phyloP scores from a whole-genome alignment of 1,140 invertebrate genomes.

The Cotesia vestalis region DNA sequence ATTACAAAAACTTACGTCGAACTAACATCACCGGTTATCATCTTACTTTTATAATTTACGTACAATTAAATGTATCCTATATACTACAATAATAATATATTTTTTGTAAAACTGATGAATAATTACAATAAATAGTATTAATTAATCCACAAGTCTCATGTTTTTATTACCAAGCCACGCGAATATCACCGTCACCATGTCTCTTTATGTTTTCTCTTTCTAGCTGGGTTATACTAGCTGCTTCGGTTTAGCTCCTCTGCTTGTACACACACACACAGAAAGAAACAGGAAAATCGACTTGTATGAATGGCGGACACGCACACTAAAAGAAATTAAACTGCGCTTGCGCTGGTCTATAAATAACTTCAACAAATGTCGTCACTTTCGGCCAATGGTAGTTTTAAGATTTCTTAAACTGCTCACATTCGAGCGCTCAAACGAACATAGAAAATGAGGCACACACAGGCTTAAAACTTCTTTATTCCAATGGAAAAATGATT shows the following conservation, averaged over 20 bases:
- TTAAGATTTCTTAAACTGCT: background rate
- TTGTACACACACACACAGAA: conserved; percentile 58
- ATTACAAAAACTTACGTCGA: too few species aligned
- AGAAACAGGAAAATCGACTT: conserved; percentile 60
- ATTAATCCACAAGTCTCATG: conserved; percentile 55
- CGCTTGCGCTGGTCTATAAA: conserved; percentile 59
- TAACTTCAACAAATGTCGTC: conserved; percentile 51
- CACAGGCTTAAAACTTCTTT: too few species aligned
- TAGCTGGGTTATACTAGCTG: too few species aligned
- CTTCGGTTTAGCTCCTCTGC: conserved; percentile 21
- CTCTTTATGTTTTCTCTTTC: conserved; percentile 40
- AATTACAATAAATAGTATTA: conserved; percentile 20
- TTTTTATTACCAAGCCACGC: conserved; percentile 44
- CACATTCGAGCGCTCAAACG: background rate
- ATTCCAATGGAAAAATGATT: too few species aligned
- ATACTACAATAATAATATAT: too few species aligned
- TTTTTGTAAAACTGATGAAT: too few species aligned
- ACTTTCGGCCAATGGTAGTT: conserved; percentile 48
- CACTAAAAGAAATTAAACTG: conserved; percentile 39
- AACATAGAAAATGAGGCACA: too few species aligned
- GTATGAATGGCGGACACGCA: conserved; percentile 62
- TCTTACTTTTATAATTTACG: too few species aligned
- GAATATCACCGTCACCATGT: conserved; percentile 59
- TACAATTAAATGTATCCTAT: too few species aligned
- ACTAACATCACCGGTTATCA: too few species aligned